Evolutionary conservation across 2,113 vertebrate species (phyloP).

Genomic region (Cranoglanis bouderius): DNA sequence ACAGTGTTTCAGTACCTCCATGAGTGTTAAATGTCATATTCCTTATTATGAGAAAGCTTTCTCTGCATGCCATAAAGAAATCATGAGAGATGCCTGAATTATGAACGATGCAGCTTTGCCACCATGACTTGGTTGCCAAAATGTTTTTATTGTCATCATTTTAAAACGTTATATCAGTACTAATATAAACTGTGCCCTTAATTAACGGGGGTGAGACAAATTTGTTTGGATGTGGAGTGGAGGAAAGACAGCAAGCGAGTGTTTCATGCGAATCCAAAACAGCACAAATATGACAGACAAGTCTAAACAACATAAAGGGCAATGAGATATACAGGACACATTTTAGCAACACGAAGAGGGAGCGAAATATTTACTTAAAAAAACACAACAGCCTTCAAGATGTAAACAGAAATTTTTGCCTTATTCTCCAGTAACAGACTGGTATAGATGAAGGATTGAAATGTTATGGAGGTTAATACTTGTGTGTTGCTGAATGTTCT

Average conservation of each 20-base stretch:
- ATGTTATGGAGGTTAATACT: not conserved
- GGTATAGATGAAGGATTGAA: not conserved
- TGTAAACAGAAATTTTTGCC: not conserved
- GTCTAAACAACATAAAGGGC: constrained; percentile 28
- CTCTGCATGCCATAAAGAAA: not conserved
- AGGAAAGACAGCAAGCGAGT: constrained; percentile 31
- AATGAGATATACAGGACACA: constrained; percentile 27
- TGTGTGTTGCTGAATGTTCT: not conserved
- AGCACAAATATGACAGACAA: constrained; percentile 17
- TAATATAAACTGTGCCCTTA: constrained; percentile 39
- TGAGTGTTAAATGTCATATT: constrained; percentile 1
- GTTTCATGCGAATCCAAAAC: constrained; percentile 23
- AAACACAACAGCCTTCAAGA: not conserved
- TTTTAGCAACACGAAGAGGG: not conserved
- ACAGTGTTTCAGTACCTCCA: not conserved
- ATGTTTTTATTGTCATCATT: not conserved
- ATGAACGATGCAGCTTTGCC: constrained; percentile 13
- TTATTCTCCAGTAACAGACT: not conserved
- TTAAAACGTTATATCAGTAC: constrained; percentile 14
- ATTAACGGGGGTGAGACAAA: constrained; percentile 39
- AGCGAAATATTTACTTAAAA: constrained; percentile 15
- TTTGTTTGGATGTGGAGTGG: constrained; percentile 48
- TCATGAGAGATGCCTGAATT: constrained; percentile 3
- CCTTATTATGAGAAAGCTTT: constrained; percentile 7
- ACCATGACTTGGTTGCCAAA: not conserved